Base-by-base conservation (phyloP, 2,888 invertebrate species). In the Bugulina stolonifera region DNA sequence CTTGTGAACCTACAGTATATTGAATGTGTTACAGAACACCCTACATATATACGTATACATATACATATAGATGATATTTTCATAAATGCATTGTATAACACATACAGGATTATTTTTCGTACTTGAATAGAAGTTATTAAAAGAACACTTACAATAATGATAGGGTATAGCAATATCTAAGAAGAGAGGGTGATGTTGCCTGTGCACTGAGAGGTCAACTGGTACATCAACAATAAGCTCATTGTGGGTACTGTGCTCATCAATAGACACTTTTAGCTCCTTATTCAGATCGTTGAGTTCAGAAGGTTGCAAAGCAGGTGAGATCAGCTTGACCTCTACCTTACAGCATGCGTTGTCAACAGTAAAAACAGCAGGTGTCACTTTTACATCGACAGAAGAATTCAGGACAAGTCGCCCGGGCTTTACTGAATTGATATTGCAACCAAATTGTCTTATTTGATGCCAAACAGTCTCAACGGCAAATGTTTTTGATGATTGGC, bases 121-220 rank as follows among this genome's bases (percentile, higher is more conserved):
- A n/a, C n/a, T n/a, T n/a, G n/a, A n/a, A n/a, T n/a, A n/a, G n/a
- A n/a, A n/a, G n/a, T n/a, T n/a, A n/a, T n/a, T n/a, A n/a, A n/a
- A n/a, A n/a, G n/a, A n/a, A n/a, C n/a, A n/a, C 64, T 64, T 32
- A 64, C 64, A 64, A 27, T 64, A 64, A 32, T 64, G 64, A 64
- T 64, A 32, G n/a, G 64, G 64, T 14, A 64, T 32, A 34, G 29
- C 18, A 14, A 64, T 34, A 32, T 64, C 25, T 10, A 64, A 14
- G 5, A 2, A 25, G 5, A 64, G 64, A 64, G 27, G 10, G 27
- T 64, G 64, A 22, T 32, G 64, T 5, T 25, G 32, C 43, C 18
- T 5, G 5, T 43, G 43, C 43, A 43, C 5, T 43, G 5, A 10
- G 5, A 18, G 10, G 10, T 32, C 32, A 32, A 14, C 27, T 32